Evolutionary conservation across 2,113 vertebrate species (phyloP).

Genomic region (Campylomormyrus numenius): DNA sequence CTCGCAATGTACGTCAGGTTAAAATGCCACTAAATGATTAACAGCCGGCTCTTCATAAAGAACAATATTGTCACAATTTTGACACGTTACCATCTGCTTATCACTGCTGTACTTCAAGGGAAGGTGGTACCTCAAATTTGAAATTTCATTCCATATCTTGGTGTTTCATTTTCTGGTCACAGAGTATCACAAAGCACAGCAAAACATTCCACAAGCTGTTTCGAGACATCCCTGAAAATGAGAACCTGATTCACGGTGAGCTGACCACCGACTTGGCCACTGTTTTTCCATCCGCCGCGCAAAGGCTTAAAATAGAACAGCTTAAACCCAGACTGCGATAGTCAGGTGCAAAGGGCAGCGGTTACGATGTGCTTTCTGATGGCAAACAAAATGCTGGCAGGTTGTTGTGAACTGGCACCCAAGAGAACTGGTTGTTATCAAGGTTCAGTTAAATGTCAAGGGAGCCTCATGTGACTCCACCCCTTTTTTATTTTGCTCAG

Average conservation of each 20-base stretch:
- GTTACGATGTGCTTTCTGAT: neutral
- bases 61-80: neutral
- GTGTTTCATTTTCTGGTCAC: slow-evolving; percentile 1
- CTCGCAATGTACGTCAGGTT: slow-evolving; percentile 22
- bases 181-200: slow-evolving; percentile 51
- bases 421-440: neutral
- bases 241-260: slow-evolving; percentile 60
- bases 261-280: neutral
- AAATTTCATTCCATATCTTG: slow-evolving; percentile 22
- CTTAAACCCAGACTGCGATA: neutral
- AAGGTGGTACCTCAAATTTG: neutral
- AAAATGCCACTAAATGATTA: neutral
- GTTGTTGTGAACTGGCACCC: neutral
- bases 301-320: neutral
- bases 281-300: neutral
- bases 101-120: neutral
- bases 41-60: neutral
- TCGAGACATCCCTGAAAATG: slow-evolving; percentile 50
- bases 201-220: slow-evolving; percentile 68
- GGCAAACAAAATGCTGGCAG: neutral
- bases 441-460: neutral
- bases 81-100: neutral
- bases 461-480: neutral
- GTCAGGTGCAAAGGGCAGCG: neutral
- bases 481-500: slow-evolving; percentile 32